Base-by-base conservation (phyloP, 2,797 vertebrate genomes). In the Notolepis coatsorum region DNA sequence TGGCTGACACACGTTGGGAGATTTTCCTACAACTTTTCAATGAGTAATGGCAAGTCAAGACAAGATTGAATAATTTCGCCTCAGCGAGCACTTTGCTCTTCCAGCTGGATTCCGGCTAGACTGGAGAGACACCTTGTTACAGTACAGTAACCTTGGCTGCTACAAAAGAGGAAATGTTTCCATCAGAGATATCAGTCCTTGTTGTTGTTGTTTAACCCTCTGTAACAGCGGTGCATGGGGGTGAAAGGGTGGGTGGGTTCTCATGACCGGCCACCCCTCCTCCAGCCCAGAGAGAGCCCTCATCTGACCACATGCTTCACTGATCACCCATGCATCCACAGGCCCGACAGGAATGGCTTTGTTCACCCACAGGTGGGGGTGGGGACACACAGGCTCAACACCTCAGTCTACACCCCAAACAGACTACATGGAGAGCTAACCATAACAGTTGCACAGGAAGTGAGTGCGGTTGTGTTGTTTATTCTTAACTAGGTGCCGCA, bases 351-450 rank as follows among this genome's bases (percentile, higher is more conserved):
- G 35, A 74, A 59, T 46, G 58, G 72, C 86, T 86, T 83, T 89
- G 87, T 90, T 89, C 75, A 74, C 65, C 80, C 53, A 62, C 71
- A 82, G 87, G 81, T 86, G 84, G 79, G 81, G 84, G 79, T 69
- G 75, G 78, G 76, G 76, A 71, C 28, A 20, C 28, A 20, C 21
- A 45, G 31, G 20, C 50, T 52, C 41, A 43, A 56, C 73, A 73
- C 75, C 76, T 84, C 65, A 28, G 31, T 9, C 31, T 37, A 37
- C 35, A 3, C 35, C 15, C 2, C 12, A 37, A 37, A 35, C 10
- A 35, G 4, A 13, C 2, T 2, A 35, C 1, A 1, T 10, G n/a
- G n/a, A 12, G n/a, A 35, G 10, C 33, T 10, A 37, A 37, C 12
- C 12, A 3, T 4, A 37, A n/a, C 33, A 35, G 9, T 35, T 37